Percentiles rank a stretch among this genome's conserved stretches.
Evolutionary conservation across 35 echinoderm and acorn worm genomes (phyloP).

Genomic region (Patiria miniata): DNA sequence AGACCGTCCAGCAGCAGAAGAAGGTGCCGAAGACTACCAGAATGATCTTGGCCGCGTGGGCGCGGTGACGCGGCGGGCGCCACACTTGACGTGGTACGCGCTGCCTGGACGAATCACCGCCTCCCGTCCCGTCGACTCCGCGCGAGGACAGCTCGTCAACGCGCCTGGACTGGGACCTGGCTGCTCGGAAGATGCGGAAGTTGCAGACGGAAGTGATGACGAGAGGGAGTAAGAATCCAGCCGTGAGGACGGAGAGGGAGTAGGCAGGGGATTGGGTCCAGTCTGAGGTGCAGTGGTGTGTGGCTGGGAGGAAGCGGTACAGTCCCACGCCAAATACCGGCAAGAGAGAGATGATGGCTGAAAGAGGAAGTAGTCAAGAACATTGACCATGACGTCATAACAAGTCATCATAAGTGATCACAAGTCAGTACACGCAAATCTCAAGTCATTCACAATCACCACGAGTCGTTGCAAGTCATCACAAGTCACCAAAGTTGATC

Average conservation of each 20-base stretch:
- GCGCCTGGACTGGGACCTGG: neutral
- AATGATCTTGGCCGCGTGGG: neutral
- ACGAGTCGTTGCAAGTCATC: no score
- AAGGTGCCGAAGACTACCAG: neutral
- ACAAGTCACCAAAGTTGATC: no score
- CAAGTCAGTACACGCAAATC: no score
- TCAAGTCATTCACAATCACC: no score
- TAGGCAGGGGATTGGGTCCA: neutral
- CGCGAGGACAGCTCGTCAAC: neutral
- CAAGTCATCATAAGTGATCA: no score
- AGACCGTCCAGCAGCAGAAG: constrained; percentile 8
- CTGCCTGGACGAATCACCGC: neutral
- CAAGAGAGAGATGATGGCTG: neutral
- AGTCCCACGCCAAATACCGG: neutral
- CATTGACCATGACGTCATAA: no score
- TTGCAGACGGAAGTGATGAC: neutral
- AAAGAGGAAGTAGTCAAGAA: no score
- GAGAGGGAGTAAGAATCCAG: neutral
- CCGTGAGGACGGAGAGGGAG: neutral
- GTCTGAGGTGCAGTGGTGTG: constrained; percentile 1
- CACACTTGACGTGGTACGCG: neutral
- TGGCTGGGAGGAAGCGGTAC: constrained; percentile 1
- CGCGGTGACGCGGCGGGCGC: neutral
- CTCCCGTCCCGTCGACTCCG: neutral
- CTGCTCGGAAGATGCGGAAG: constrained; percentile 13